phyloP scores from a whole-genome alignment of 2,113 vertebrate species.

The Entomyzon cyanotis region DNA sequence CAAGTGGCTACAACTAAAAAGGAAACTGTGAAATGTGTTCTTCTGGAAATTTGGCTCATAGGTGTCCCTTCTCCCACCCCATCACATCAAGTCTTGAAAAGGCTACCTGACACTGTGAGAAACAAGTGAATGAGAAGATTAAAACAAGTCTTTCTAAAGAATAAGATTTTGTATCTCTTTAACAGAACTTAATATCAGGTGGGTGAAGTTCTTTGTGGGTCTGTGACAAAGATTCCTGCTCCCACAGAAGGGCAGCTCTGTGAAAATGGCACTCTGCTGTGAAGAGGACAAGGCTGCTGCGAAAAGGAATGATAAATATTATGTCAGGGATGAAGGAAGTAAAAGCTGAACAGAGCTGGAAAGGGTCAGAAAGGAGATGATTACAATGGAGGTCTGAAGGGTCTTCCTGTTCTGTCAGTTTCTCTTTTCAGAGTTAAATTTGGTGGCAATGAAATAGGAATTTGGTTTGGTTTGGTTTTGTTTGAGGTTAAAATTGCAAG shows the following conservation, averaged over 20 bases:
- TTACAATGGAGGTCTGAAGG: neutral
- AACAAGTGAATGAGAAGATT: neutral
- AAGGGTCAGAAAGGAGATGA: neutral
- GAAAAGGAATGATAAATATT: neutral
- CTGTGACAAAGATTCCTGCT: neutral
- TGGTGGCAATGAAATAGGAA: neutral
- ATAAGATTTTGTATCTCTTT: neutral
- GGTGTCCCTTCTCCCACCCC: neutral
- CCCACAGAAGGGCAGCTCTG: neutral
- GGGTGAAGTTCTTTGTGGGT: neutral
- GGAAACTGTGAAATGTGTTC: neutral
- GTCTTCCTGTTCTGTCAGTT: neutral
- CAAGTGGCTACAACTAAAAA: neutral
- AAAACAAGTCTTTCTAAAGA: neutral
- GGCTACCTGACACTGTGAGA: neutral
- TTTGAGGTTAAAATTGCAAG: neutral
- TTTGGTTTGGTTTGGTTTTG: neutral
- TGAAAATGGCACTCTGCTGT: neutral
- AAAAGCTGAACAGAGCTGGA: neutral
- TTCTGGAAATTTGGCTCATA: neutral
- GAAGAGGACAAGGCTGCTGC: neutral
- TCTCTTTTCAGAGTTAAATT: neutral
- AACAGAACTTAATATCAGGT: neutral
- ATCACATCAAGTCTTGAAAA: neutral
- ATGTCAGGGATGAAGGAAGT: neutral